Evolutionary conservation across 2,113 vertebrate species (phyloP).

Genomic region (Perognathus longimembris): DNA sequence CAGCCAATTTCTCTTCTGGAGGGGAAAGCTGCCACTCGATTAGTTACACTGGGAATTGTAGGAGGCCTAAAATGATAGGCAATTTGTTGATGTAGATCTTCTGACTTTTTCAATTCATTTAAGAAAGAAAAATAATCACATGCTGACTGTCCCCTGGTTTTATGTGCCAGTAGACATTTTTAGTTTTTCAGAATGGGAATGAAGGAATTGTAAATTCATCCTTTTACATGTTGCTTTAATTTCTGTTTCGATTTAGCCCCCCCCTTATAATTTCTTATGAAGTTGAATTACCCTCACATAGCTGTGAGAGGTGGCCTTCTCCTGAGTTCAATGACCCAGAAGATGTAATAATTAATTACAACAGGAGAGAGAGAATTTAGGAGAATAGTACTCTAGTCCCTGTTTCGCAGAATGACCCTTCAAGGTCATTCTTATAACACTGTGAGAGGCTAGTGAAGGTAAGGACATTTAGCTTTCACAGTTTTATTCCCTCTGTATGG

Average conservation of each 20-base stretch:
- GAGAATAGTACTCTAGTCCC: background rate
- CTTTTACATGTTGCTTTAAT: background rate
- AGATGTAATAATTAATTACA: background rate
- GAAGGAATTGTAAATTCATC: background rate
- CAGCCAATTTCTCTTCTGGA: background rate
- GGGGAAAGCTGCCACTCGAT: background rate
- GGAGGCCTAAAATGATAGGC: background rate
- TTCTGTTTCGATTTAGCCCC: slow-evolving; percentile 2
- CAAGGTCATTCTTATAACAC: background rate
- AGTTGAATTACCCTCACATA: background rate
- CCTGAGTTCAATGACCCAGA: background rate
- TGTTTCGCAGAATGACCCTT: background rate
- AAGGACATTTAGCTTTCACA: background rate
- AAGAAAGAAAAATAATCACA: background rate
- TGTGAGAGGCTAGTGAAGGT: background rate
- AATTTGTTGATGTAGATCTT: background rate
- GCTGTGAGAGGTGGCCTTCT: background rate
- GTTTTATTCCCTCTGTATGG: background rate
- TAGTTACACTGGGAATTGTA: background rate
- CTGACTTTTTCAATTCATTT: background rate
- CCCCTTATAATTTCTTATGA: background rate
- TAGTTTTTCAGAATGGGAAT: background rate
- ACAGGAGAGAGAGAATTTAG: background rate
- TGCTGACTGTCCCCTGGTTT: background rate
- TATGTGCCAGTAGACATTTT: background rate